phyloP scores from a whole-genome alignment of 2,888 invertebrate genomes.

The Drosophila dives region DNA sequence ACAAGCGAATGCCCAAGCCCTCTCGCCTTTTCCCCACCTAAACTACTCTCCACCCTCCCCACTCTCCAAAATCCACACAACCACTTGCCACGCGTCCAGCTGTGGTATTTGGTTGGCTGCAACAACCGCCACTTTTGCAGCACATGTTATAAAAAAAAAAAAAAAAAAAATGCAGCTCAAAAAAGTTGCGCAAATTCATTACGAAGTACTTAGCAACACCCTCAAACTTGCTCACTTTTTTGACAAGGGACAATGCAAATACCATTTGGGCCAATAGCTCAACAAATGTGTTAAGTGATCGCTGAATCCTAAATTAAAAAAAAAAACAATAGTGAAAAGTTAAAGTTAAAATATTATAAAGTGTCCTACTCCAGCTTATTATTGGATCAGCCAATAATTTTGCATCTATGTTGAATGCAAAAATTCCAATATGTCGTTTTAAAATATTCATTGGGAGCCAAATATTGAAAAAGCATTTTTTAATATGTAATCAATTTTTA shows the following conservation, averaged over 20 bases:
- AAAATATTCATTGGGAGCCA: neutral
- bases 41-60: neutral
- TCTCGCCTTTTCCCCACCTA: neutral
- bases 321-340: neutral
- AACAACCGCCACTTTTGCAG: conserved; percentile 55
- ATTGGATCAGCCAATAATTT: neutral
- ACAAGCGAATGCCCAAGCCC: conserved; percentile 34
- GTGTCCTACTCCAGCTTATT: neutral
- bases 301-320: neutral
- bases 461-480: neutral
- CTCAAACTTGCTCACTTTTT: neutral
- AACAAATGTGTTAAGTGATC: neutral
- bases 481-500: neutral
- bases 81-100: conserved; percentile 10
- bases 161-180: conserved; percentile 33
- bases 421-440: neutral
- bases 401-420: neutral
- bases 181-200: conserved; percentile 37
- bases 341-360: neutral
- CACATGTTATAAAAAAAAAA: conserved; percentile 39
- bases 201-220: conserved; percentile 43
- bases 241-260: conserved; percentile 2
- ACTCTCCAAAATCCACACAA: neutral
- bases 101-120: conserved; percentile 38
- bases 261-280: neutral